Conservation (phyloP, 2,113 vertebrate species). For the Tympanuchus pallidicinctus region DNA sequence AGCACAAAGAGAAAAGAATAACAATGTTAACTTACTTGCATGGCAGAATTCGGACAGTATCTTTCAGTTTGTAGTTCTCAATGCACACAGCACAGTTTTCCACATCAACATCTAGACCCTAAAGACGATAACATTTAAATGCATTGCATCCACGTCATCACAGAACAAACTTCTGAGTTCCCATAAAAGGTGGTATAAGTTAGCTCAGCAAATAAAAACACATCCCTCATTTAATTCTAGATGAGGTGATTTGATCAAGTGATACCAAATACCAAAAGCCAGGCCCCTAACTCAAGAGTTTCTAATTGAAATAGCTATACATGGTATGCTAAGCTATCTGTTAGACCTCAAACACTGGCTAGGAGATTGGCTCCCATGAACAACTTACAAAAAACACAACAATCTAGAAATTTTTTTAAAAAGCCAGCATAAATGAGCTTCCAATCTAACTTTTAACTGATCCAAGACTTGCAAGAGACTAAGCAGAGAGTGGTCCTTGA, state of each 20-base stretch:
- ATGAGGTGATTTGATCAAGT: background rate
- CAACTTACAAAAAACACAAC: background rate
- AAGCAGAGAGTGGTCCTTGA: background rate
- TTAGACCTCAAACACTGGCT: background rate
- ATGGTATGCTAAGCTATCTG: background rate
- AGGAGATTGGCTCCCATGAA: background rate
- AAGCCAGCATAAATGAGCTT: background rate
- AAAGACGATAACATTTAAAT: constrained; percentile 27
- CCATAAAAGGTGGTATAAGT: background rate
- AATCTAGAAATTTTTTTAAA: background rate
- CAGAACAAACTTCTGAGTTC: background rate
- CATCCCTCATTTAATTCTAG: background rate
- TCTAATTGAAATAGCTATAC: background rate
- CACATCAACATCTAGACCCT: constrained; percentile 82
- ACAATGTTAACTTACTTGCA: constrained; percentile 80
- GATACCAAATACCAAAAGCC: background rate
- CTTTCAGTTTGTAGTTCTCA: constrained; percentile 85
- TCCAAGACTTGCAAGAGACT: background rate
- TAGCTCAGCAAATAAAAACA: background rate
- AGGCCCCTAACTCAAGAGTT: background rate
- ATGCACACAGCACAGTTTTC: constrained; percentile 88
- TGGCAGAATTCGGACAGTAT: constrained; percentile 83
- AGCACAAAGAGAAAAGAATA: background rate
- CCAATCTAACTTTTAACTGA: background rate
- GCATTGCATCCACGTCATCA: background rate